Evolutionary conservation across 2,888 invertebrate species (phyloP).

Genomic region (Pedicia rivosa): DNA sequence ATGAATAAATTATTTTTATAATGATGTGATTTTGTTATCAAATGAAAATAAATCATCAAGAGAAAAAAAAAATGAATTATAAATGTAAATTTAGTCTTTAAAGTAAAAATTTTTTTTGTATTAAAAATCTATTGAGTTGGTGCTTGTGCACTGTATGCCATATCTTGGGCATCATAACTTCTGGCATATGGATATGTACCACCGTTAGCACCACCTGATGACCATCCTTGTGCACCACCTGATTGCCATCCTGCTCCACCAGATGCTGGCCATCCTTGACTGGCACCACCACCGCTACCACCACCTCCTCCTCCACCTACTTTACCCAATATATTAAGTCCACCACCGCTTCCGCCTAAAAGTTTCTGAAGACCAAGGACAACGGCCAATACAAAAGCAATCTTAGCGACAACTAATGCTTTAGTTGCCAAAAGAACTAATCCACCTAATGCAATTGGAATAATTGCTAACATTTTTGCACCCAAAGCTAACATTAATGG

Average conservation of each 20-base stretch:
- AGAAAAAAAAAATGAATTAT: too few species aligned
- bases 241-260: slow-evolving; percentile 16
- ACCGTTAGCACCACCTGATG: slow-evolving; percentile 21
- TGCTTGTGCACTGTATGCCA: slow-evolving; percentile 54
- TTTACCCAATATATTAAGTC: slow-evolving; percentile 15
- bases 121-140: slow-evolving; percentile 17
- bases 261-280: slow-evolving; percentile 15
- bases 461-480: slow-evolving; percentile 51
- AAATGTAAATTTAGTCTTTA: too few species aligned
- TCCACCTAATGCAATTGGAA: slow-evolving; percentile 53
- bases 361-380: slow-evolving; percentile 53
- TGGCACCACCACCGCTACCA: slow-evolving; percentile 16
- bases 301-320: slow-evolving; percentile 21
- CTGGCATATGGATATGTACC: slow-evolving; percentile 34
- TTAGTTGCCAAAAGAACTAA: slow-evolving; percentile 57
- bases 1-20: too few species aligned
- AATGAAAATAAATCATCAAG: too few species aligned
- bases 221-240: slow-evolving; percentile 16
- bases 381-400: slow-evolving; percentile 58
- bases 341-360: slow-evolving; percentile 34
- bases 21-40: too few species aligned
- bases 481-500: slow-evolving; percentile 53
- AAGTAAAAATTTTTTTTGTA: too few species aligned
- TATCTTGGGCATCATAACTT: slow-evolving; percentile 43
- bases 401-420: slow-evolving; percentile 60